Evolutionary conservation across 1,140 invertebrate species (phyloP).

Genomic region (Ooceraea biroi): DNA sequence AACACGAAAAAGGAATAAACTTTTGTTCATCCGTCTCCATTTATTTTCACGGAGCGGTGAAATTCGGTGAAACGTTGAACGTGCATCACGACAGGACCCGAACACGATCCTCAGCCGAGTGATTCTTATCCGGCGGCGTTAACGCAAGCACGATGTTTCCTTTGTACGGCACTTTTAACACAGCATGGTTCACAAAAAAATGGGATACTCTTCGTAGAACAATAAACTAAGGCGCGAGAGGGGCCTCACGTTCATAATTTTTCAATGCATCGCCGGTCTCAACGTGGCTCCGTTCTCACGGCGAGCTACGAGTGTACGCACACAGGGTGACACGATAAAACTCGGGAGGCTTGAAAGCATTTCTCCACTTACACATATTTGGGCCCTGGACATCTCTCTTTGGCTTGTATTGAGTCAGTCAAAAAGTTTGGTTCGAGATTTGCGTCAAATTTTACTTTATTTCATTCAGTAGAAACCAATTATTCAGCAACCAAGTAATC

Average conservation of each 20-base stretch:
- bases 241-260: conserved; percentile 46
- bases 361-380: conserved; percentile 20
- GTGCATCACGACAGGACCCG: neutral
- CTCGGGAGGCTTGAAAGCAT: neutral
- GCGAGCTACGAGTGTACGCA: neutral
- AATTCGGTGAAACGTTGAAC: conserved; percentile 21
- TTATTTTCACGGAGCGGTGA: conserved; percentile 32
- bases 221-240: conserved; percentile 50
- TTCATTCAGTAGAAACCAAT: no score
- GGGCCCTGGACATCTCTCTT: neutral
- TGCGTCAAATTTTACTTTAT: no score
- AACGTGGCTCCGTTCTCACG: conserved; percentile 31
- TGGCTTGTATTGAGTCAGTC: no score
- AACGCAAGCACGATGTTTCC: conserved; percentile 51
- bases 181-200: conserved; percentile 28
- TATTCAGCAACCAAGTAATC: no score
- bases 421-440: no score
- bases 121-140: conserved; percentile 51
- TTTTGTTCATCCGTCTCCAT: neutral
- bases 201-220: conserved; percentile 56
- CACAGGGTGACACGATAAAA: conserved; percentile 38
- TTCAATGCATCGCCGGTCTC: conserved; percentile 47
- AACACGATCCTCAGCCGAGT: conserved; percentile 29
- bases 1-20: no score
- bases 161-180: conserved; percentile 54